A percentile compares a stretch with the other conserved stretches of the same genome.
Conservation (phyloP, 1,140 invertebrate genomes). For the Drosophila arawakana region DNA sequence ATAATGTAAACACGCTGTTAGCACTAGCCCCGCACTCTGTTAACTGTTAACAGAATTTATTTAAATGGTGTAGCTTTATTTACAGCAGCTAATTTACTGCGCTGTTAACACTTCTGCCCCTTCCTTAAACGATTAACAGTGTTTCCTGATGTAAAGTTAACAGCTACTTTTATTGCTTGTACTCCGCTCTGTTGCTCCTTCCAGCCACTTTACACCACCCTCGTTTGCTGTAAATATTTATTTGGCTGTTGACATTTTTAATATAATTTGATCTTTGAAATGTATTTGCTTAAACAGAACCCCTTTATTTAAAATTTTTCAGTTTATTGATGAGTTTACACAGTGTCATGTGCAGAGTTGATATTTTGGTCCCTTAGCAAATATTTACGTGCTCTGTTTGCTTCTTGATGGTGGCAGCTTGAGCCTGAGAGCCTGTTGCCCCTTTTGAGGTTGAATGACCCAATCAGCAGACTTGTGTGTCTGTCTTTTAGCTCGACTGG, state of each 20-base stretch:
- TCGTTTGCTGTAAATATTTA: constrained; percentile 49
- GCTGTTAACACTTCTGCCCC: not conserved
- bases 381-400: constrained; percentile 62
- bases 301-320: constrained; percentile 23
- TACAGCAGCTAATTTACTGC: not conserved
- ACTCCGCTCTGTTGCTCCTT: not conserved
- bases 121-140: not conserved
- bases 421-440: constrained; percentile 24
- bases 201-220: not conserved
- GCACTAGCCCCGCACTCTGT: not conserved
- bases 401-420: constrained; percentile 22
- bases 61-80: not conserved
- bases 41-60: not conserved
- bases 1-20: not conserved
- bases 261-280: constrained; percentile 59
- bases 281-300: constrained; percentile 32
- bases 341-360: constrained; percentile 55
- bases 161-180: not conserved
- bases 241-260: constrained; percentile 57
- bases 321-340: constrained; percentile 59
- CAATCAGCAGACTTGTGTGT: constrained; percentile 5
- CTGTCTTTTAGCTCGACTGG: constrained; percentile 42
- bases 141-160: constrained; percentile 8
- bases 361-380: constrained; percentile 54
- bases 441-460: constrained; percentile 59